phyloP scores from a whole-genome alignment of 1,140 invertebrate species.

The Dryas iulia region DNA sequence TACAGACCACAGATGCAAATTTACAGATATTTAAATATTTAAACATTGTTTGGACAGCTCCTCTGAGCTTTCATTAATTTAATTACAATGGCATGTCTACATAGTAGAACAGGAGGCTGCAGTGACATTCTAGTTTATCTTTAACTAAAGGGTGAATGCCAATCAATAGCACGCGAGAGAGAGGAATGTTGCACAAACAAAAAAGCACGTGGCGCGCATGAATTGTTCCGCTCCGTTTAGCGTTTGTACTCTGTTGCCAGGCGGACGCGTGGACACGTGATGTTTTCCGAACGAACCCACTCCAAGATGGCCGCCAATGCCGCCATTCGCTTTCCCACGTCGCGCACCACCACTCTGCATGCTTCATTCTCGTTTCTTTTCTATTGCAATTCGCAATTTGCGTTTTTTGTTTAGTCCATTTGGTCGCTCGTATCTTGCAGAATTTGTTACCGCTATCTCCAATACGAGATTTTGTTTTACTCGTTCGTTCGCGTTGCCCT shows the following conservation, averaged over 20 bases:
- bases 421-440: conserved; percentile 37
- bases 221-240: conserved; percentile 74
- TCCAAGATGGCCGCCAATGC: conserved; percentile 73
- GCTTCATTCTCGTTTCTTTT: conserved; percentile 73
- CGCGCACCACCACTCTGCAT: conserved; percentile 66
- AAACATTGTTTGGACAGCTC: neutral
- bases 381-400: conserved; percentile 60
- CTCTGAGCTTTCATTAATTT: neutral
- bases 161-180: conserved; percentile 48
- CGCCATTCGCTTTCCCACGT: conserved; percentile 79
- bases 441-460: conserved; percentile 17
- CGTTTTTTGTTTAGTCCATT: conserved; percentile 49
- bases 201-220: conserved; percentile 71
- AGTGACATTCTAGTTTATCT: conserved; percentile 17
- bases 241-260: conserved; percentile 66
- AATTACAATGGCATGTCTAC: neutral
- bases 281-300: conserved; percentile 65
- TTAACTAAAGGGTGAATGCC: conserved; percentile 34
- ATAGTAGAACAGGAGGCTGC: neutral
- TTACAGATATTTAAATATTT: no score
- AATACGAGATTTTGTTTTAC: neutral
- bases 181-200: conserved; percentile 70
- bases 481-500: neutral
- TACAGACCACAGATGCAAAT: no score
- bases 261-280: conserved; percentile 72